A percentile compares a stretch with the other conserved stretches of the same genome.
These are phyloP conservation scores for Epiblema foenella DNA, from an alignment of 2,888 invertebrate species.

Conservation along the genomic window DNA sequence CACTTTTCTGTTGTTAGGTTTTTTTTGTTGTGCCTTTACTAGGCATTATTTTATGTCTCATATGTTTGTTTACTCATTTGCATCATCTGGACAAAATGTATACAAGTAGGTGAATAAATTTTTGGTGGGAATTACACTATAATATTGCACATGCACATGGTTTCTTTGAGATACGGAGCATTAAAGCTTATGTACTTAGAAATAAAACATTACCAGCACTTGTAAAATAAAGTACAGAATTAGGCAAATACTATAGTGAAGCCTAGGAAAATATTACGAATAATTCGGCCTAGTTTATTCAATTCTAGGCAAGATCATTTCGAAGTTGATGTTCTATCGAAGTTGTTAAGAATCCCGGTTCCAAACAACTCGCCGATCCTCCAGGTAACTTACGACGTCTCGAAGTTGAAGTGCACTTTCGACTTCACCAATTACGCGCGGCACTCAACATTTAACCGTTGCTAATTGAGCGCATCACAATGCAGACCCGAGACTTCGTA, in stretches of 20 bases:
- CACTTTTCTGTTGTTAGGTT: too few relatives aligned
- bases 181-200: too few relatives aligned
- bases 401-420: slow-evolving; percentile 34
- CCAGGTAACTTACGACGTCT: slow-evolving; percentile 26
- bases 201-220: too few relatives aligned
- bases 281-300: background rate
- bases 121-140: too few relatives aligned
- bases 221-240: too few relatives aligned
- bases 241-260: too few relatives aligned
- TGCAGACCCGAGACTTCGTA: slow-evolving; percentile 64
- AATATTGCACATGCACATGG: too few relatives aligned
- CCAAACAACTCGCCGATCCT: slow-evolving; percentile 8
- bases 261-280: too few relatives aligned
- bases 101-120: too few relatives aligned
- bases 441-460: slow-evolving; percentile 55
- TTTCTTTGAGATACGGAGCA: too few relatives aligned
- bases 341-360: background rate
- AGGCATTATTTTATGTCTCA: too few relatives aligned
- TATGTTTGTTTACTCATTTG: background rate
- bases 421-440: slow-evolving; percentile 54
- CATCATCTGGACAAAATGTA: background rate
- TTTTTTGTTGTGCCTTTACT: too few relatives aligned
- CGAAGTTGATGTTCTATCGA: background rate
- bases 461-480: slow-evolving; percentile 76
- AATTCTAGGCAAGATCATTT: background rate